Evolutionary conservation across 2,797 vertebrate species (phyloP).

Genomic region (Hybognathus amarus): DNA sequence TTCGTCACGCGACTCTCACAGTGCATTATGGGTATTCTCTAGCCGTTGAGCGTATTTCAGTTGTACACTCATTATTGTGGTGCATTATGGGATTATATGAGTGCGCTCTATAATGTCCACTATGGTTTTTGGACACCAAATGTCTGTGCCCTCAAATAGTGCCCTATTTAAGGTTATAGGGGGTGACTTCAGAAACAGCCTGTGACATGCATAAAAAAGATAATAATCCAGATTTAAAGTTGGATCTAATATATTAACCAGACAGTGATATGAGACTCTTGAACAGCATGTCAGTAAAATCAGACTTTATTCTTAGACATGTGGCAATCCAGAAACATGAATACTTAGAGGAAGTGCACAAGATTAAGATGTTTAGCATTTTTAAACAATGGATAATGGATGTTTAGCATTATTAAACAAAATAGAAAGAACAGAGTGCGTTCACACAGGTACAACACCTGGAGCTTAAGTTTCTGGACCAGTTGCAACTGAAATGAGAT

Average conservation of each 20-base stretch:
- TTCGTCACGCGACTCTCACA: no score
- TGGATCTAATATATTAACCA: not conserved
- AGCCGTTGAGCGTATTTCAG: no score
- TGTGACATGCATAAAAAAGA: no score
- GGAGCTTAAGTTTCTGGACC: not conserved
- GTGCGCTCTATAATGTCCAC: no score
- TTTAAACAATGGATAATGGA: not conserved
- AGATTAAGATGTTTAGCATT: not conserved
- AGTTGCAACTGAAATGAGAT: constrained; percentile 1
- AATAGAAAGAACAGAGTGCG: not conserved
- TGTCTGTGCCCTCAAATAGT: no score
- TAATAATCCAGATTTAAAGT: not conserved
- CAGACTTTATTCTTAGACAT: not conserved
- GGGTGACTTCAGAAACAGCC: no score
- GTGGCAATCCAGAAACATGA: not conserved
- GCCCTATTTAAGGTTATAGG: no score
- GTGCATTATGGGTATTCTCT: no score
- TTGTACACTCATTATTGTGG: no score
- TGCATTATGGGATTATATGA: no score
- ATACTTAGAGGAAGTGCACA: not conserved
- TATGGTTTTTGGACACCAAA: no score
- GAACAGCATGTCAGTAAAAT: not conserved
- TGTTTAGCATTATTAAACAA: not conserved
- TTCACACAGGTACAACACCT: not conserved
- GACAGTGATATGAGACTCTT: not conserved